phyloP scores from a whole-genome alignment of 1,140 invertebrate genomes.

The Ylistrum balloti region DNA sequence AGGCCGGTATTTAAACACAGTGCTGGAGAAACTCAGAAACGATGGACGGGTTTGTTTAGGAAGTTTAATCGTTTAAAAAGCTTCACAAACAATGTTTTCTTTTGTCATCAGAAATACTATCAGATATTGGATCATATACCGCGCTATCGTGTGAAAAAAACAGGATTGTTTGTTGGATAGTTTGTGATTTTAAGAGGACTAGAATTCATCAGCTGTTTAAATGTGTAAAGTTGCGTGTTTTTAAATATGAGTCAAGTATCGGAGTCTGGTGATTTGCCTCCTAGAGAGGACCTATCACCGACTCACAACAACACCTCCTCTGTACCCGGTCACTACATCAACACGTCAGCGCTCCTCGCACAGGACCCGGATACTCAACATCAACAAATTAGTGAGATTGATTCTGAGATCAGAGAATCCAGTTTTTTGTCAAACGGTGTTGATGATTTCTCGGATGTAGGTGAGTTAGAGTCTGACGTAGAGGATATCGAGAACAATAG shows the following conservation, averaged over 20 bases:
- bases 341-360: neutral
- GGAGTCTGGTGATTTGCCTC: neutral
- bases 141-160: neutral
- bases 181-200: neutral
- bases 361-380: neutral
- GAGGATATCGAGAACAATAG: neutral
- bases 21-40: constrained; percentile 15
- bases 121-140: neutral
- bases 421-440: neutral
- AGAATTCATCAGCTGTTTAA: neutral
- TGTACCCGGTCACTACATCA: constrained; percentile 14
- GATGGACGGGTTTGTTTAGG: neutral
- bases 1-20: neutral
- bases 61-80: neutral
- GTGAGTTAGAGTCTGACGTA: constrained; percentile 14
- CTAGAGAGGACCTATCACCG: neutral
- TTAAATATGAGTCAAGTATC: neutral
- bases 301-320: neutral
- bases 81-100: neutral
- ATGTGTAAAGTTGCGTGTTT: constrained; percentile 16
- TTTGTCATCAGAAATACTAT: neutral
- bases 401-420: neutral
- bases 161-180: neutral
- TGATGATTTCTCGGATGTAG: neutral
- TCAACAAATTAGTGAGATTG: neutral